A percentile compares a stretch with the other conserved stretches of the same genome.
Conservation (phyloP, 2,797 vertebrate genomes). For the Premnoplex brunnescens region DNA sequence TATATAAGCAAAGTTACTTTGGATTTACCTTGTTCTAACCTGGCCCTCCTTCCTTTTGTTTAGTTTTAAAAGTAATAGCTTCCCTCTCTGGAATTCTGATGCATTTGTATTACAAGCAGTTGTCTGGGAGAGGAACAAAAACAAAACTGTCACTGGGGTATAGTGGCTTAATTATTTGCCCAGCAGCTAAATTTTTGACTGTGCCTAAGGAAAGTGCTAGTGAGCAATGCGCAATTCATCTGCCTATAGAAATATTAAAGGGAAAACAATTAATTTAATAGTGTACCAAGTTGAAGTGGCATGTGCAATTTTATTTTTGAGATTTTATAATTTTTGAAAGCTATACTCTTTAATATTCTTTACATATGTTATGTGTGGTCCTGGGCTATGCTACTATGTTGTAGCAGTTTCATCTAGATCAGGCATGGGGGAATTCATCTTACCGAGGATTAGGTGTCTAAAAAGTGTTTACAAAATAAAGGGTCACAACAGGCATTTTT, state of each 20-base stretch:
- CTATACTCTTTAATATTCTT: neutral
- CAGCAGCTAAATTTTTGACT: neutral
- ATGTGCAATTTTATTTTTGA: neutral
- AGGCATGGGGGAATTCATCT: neutral
- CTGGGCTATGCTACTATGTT: neutral
- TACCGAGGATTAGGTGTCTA: neutral
- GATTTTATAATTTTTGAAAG: neutral
- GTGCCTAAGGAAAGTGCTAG: neutral
- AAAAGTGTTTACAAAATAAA: neutral
- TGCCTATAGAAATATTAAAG: neutral
- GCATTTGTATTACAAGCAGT: neutral
- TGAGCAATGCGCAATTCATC: neutral
- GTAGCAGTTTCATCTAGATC: neutral
- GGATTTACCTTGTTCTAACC: neutral
- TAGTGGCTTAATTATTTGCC: neutral
- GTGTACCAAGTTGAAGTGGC: neutral
- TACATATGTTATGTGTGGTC: neutral
- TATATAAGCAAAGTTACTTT: neutral
- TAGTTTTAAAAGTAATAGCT: neutral
- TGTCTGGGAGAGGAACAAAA: neutral
- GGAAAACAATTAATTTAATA: neutral
- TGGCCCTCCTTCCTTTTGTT: neutral
- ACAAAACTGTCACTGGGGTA: neutral
- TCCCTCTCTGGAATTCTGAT: neutral
- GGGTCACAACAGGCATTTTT: neutral